Conservation (phyloP, 2,888 invertebrate species). For the Carabus problematicus region DNA sequence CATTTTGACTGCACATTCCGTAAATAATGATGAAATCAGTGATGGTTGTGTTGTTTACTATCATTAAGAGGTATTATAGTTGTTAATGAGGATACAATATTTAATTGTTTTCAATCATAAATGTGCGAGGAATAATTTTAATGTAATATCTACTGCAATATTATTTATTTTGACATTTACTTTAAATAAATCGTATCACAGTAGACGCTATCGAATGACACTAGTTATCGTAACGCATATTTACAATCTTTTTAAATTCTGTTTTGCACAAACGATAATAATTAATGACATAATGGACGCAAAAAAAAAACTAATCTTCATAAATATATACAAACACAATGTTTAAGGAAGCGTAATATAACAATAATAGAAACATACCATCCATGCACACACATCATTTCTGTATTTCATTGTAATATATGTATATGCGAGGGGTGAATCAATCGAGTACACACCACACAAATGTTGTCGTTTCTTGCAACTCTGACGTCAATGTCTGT, state of each 20-base stretch:
- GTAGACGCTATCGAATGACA: slow-evolving; percentile 36
- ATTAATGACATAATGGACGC: slow-evolving; percentile 35
- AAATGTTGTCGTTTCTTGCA: no score
- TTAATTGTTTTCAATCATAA: slow-evolving; percentile 12
- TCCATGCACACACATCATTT: no score
- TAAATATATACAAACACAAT: slow-evolving; percentile 38
- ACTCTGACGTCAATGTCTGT: no score
- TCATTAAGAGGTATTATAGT: neutral
- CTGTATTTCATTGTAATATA: no score
- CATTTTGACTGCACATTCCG: slow-evolving; percentile 25
- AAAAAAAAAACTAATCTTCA: slow-evolving; percentile 24
- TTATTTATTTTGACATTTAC: slow-evolving; percentile 30
- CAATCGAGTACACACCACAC: no score
- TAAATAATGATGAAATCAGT: no score
- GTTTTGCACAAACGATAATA: slow-evolving; percentile 32
- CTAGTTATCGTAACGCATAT: slow-evolving; percentile 36
- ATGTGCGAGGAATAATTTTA: slow-evolving; percentile 37
- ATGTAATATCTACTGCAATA: slow-evolving; percentile 40
- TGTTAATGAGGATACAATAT: slow-evolving; percentile 1
- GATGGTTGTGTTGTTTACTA: no score
- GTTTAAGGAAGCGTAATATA: slow-evolving; percentile 35
- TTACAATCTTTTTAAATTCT: slow-evolving; percentile 25
- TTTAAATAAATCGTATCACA: slow-evolving; percentile 37
- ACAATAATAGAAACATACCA: no score
- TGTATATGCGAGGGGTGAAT: no score